These are phyloP conservation scores for Sycophila texana DNA, from an alignment of 2,888 invertebrate genomes.

Conservation along the genomic window DNA sequence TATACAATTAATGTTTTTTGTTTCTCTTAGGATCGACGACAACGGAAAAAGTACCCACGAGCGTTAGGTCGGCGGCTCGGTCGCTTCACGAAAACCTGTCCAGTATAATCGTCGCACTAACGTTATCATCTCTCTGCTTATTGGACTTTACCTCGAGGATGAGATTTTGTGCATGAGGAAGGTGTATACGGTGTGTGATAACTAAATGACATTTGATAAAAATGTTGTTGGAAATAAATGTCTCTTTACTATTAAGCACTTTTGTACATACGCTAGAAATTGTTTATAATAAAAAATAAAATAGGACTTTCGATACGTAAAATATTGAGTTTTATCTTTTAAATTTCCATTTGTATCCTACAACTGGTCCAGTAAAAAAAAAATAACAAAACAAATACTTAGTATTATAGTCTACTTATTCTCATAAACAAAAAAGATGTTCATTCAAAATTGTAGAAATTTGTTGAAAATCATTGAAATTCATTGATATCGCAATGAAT, in stretches of 20 bases:
- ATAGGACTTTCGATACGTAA: constrained; percentile 31
- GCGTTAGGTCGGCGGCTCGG: constrained; percentile 36
- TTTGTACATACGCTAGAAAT: constrained; percentile 54
- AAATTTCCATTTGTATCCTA: too few species aligned
- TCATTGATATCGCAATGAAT: too few species aligned
- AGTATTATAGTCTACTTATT: constrained; percentile 1
- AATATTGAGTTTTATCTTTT: constrained; percentile 4
- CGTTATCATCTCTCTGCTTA: neutral
- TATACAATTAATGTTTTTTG: neutral
- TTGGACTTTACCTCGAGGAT: constrained; percentile 3
- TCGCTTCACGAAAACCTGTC: neutral
- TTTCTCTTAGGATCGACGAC: constrained; percentile 45
- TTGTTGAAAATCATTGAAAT: too few species aligned
- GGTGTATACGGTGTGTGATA: constrained; percentile 5
- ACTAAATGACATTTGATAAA: constrained; percentile 18
- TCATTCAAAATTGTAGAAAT: neutral
- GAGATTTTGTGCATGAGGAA: constrained; percentile 32
- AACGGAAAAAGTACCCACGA: constrained; percentile 40
- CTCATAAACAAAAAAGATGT: neutral
- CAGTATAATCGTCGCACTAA: neutral
- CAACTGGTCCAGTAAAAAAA: too few species aligned
- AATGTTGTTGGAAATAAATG: constrained; percentile 41
- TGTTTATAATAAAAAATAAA: constrained; percentile 48
- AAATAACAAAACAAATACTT: constrained; percentile 3
- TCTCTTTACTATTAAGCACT: constrained; percentile 47